These are phyloP conservation scores for Camptogramma bilineatum DNA, from an alignment of 2,888 invertebrate genomes.

Conservation along the genomic window DNA sequence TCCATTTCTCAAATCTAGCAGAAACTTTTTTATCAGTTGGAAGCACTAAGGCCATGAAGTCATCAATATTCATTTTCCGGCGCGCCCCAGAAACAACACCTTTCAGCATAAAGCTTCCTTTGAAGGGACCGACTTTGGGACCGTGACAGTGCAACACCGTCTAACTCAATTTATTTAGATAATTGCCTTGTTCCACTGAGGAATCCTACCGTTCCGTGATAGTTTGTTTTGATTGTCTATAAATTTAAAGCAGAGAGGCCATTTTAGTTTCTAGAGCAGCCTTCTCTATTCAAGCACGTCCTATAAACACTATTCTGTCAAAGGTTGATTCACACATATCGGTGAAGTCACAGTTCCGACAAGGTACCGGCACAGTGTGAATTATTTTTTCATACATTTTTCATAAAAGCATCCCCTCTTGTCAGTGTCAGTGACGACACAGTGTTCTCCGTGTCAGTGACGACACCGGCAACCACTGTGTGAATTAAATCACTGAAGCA, in stretches of 20 bases:
- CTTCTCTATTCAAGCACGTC: neutral
- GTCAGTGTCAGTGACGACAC: no score
- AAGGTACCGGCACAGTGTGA: no score
- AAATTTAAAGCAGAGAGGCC: neutral
- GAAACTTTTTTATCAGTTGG: constrained; percentile 11
- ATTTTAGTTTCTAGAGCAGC: neutral
- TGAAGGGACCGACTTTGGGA: constrained; percentile 70
- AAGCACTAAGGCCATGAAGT: constrained; percentile 65
- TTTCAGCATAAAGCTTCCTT: constrained; percentile 69
- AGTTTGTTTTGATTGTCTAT: constrained; percentile 18
- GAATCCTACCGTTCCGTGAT: constrained; percentile 28
- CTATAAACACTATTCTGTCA: no score
- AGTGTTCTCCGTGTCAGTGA: no score
- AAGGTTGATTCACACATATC: no score
- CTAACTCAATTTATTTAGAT: constrained; percentile 81
- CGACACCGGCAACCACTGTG: no score
- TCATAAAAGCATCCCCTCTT: no score
- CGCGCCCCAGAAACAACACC: constrained; percentile 83
- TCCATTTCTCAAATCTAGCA: constrained; percentile 8
- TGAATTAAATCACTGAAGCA: no score
- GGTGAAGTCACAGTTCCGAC: no score
- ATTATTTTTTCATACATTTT: no score
- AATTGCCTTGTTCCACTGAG: constrained; percentile 79
- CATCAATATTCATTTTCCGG: constrained; percentile 85
- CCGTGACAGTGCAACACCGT: constrained; percentile 55